Evolutionary conservation across 1,140 invertebrate species (phyloP), one percentile per base, ranked within the genome.

Genomic region (Conus ventricosus): DNA sequence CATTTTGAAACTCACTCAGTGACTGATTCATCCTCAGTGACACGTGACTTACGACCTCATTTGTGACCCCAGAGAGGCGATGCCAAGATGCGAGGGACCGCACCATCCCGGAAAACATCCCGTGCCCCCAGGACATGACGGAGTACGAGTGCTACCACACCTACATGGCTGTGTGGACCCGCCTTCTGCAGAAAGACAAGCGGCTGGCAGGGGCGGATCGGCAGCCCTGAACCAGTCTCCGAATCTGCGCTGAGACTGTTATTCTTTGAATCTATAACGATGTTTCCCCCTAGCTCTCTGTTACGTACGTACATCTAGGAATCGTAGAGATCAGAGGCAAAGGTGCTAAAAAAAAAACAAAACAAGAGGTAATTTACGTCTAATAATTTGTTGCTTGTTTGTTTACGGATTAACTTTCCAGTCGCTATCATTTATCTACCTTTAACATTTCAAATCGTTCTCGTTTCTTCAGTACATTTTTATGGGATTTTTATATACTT

Each of bases 81-180:
- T n/a, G 25, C 71, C 8, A 27, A 23, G 11, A 15, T 78, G 76
- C 76, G 76, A 10, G 25, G 6, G 76, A 78, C 23, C 76, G 76
- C 71, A 23, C 71, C 0, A 25, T 27, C 7, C 25, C 11, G n/a
- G 76, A 78, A 6, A 78, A 27, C 60, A 53, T 85, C 54, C 54
- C 39, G 15, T 87, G 85, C 75, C 85, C 85, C 8, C 5, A n/a
- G 13, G 85, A 87, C 75, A 87, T 87, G 85, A 87, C 85, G 39
- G 75, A 87, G 39, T 87, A 75, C 75, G 85, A 87, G 54, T 87
- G 85, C 20, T 87, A 87, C 67, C 85, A 87, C 71, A 76, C 67
- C 53, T 76, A 76, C 67, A 87, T 87, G 85, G 85, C 85, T 20
- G 85, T 87, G 27, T 87, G 85, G 85, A 76, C 85, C 10, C n/a